Evolutionary conservation across 2,888 invertebrate species (phyloP).

Genomic region (Volucella zonaria): DNA sequence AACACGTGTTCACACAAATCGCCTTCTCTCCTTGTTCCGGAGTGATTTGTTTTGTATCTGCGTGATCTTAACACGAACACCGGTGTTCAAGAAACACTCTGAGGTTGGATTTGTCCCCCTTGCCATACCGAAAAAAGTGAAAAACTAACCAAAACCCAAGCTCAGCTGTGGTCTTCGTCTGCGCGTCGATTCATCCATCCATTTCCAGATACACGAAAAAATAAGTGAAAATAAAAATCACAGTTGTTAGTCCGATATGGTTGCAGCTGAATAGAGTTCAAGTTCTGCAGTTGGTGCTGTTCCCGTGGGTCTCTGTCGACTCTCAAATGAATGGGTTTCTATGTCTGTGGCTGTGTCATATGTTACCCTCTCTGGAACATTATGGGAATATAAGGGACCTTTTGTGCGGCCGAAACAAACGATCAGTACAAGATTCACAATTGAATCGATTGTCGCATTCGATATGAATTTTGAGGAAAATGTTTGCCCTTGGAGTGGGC

Average conservation of each 20-base stretch:
- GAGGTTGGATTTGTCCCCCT: constrained; percentile 23
- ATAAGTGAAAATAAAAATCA: constrained; percentile 48
- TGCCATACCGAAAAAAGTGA: not conserved
- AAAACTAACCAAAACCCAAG: constrained; percentile 18
- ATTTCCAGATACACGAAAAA: constrained; percentile 44
- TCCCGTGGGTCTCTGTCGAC: constrained; percentile 44
- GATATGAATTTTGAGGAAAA: constrained; percentile 49
- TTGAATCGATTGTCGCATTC: constrained; percentile 67
- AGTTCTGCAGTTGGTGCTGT: constrained; percentile 59
- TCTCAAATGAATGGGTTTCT: constrained; percentile 51
- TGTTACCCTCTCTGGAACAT: constrained; percentile 17
- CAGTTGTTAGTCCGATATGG: constrained; percentile 37
- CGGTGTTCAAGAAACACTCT: constrained; percentile 60
- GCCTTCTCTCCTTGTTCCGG: constrained; percentile 30
- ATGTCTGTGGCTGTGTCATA: constrained; percentile 47
- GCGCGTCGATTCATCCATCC: constrained; percentile 54
- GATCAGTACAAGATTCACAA: constrained; percentile 56
- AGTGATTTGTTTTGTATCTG: constrained; percentile 54
- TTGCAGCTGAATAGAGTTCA: constrained; percentile 69
- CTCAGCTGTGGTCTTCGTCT: constrained; percentile 62
- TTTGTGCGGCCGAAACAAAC: constrained; percentile 60
- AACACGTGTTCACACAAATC: constrained; percentile 68
- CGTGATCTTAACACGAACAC: constrained; percentile 51
- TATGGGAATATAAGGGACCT: constrained; percentile 58
- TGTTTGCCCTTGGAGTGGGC: constrained; percentile 60